A percentile compares a stretch with the other conserved stretches of the same genome.
Evolutionary conservation across 2,888 invertebrate genomes (phyloP).

Genomic region (Tetramorium bicarinatum): DNA sequence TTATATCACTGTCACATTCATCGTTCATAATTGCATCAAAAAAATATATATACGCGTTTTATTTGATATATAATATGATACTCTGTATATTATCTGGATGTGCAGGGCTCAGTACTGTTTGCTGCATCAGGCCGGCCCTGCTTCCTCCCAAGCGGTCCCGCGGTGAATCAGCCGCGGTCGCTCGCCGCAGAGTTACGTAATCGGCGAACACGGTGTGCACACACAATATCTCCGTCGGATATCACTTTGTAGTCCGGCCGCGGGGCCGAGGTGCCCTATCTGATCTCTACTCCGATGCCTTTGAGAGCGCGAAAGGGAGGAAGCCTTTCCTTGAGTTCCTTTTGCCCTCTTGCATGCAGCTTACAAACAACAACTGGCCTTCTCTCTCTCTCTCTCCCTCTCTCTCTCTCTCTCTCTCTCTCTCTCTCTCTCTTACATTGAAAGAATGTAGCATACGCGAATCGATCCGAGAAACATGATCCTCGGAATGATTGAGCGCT

Average conservation of each 20-base stretch:
- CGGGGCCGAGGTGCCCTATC: conserved; percentile 80
- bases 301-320: conserved; percentile 73
- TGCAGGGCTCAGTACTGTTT: conserved; percentile 6
- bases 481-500: conserved; percentile 60
- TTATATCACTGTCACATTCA: background rate
- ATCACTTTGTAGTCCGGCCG: conserved; percentile 85
- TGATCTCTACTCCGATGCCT: conserved; percentile 80
- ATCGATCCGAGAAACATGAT: conserved; percentile 69
- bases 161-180: conserved; percentile 77
- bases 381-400: conserved; percentile 12
- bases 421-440: conserved; percentile 9
- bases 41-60: background rate
- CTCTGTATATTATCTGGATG: background rate
- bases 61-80: background rate
- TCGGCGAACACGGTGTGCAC: conserved; percentile 80
- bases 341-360: conserved; percentile 53
- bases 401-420: conserved; percentile 8
- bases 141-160: conserved; percentile 42
- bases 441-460: conserved; percentile 44
- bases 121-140: conserved; percentile 44
- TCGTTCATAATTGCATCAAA: background rate
- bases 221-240: conserved; percentile 82
- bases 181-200: conserved; percentile 80
- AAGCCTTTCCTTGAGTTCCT: conserved; percentile 64
- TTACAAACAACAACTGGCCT: conserved; percentile 8